Conservation (phyloP, 2,888 invertebrate genomes). For the Raillietiella orientalis region DNA sequence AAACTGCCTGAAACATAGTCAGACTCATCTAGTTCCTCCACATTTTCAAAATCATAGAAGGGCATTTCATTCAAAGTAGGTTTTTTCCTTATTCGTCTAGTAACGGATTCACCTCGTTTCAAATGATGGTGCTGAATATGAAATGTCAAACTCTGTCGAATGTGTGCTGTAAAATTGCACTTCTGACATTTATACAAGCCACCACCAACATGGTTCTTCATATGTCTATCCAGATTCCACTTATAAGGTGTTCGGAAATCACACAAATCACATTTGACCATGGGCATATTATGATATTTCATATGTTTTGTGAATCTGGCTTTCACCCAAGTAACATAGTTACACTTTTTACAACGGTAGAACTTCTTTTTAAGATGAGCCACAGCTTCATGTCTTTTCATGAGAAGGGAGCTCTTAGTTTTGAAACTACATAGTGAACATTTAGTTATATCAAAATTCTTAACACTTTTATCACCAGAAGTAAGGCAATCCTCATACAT, state of each 20-base stretch:
- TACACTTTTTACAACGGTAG: constrained; percentile 64
- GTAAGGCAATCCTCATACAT: no score
- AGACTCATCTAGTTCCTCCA: background rate
- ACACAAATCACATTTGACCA: constrained; percentile 74
- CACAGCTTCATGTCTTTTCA: constrained; percentile 32
- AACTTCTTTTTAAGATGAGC: constrained; percentile 43
- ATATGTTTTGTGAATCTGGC: constrained; percentile 70
- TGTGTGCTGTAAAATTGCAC: constrained; percentile 67
- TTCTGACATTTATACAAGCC: constrained; percentile 41
- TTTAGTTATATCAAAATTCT: constrained; percentile 11
- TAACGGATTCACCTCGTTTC: no score
- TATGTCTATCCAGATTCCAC: constrained; percentile 77
- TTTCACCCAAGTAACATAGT: constrained; percentile 63
- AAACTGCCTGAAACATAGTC: no score
- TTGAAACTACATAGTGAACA: constrained; percentile 35
- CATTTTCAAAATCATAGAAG: constrained; percentile 2
- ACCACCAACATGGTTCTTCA: constrained; percentile 64
- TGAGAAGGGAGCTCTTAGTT: constrained; percentile 25
- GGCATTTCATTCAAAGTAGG: no score
- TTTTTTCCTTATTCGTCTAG: no score
- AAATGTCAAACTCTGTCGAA: constrained; percentile 62
- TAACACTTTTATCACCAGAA: constrained; percentile 5
- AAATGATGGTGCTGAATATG: constrained; percentile 37
- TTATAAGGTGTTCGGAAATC: constrained; percentile 64
- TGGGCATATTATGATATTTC: constrained; percentile 75